Evolutionary conservation across 2,888 invertebrate genomes (phyloP), one percentile per base, ranked within the genome.

Genomic region (Macrophya alboannulata): DNA sequence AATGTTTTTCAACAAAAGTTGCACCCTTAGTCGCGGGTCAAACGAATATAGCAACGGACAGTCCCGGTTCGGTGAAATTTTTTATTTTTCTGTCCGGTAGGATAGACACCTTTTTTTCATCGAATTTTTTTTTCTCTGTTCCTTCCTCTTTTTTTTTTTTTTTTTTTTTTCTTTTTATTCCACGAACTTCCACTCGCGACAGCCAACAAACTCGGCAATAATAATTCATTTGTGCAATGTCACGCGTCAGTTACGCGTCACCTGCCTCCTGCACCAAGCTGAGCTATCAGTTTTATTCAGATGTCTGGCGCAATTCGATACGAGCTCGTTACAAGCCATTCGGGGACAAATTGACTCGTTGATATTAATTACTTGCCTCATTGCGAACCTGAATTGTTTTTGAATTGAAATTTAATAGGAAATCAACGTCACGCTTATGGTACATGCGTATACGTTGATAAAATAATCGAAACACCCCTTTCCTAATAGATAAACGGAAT

Each of bases 1-100:
- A 81, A 81, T 81, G 81, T 81, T 81, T 40, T 72, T 43, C 12
- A 81, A 59, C 40, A 62, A 81, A 62, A 81, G 62, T 81, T 59
- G 48, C 43, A 62, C 59, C 59, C 40, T 37, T 37, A 55, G 51
- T 31, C 48, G 55, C 31, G 9, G 62, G 37, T 5, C 17, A 9
- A 77, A 77, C 48, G 77, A 51, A 31, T 51, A 51, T 77, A 45
- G 37, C 51, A 51, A 55, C 31, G 31, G 51, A 77, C 77, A 77
- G 51, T 77, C 17, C 15, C 37, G 37, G 31, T 15, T 68, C 68
- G 68, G 68, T 31, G 68, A 68, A 68, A 37, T 37, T 37, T 31
- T 68, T 68, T 37, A 12, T 68, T 17, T 17, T 45, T 21, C n/a
- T 43, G 12, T 45, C 12, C 17, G 3, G 4, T 25, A 21, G n/a